A percentile compares a stretch with the other conserved stretches of the same genome.
phyloP scores from a whole-genome alignment of 2,888 invertebrate genomes.

The Aricia artaxerxes region DNA sequence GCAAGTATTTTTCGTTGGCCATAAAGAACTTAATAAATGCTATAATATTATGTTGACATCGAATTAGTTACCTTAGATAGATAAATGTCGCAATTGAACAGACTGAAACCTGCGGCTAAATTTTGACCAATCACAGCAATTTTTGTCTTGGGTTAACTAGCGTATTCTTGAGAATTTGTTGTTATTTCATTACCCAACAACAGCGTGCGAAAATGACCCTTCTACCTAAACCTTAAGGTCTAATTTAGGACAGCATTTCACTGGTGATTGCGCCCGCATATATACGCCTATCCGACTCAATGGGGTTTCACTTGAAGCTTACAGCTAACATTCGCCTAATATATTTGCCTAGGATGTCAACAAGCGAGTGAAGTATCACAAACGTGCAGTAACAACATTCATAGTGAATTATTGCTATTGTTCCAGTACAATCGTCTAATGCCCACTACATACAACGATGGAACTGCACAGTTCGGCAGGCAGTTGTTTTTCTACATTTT shows the following conservation, averaged over 20 bases:
- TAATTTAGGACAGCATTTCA: background rate
- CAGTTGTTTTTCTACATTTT: too few species aligned
- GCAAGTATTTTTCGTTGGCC: too few species aligned
- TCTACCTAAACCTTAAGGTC: background rate
- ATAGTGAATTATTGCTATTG: conserved; percentile 72
- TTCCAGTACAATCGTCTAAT: conserved; percentile 57
- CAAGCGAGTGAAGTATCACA: conserved; percentile 74
- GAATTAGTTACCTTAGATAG: too few species aligned
- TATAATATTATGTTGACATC: too few species aligned
- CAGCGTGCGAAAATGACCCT: background rate
- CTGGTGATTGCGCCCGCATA: background rate
- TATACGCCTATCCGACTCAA: conserved; percentile 41
- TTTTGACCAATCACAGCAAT: background rate
- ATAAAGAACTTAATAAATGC: background rate
- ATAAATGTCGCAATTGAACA: too few species aligned
- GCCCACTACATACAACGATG: background rate
- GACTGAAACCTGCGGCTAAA: background rate
- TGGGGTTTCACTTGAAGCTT: conserved; percentile 68
- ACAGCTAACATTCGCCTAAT: conserved; percentile 71
- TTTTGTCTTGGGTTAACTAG: background rate
- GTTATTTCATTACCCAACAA: background rate
- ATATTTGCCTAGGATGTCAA: conserved; percentile 77
- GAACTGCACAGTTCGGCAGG: background rate
- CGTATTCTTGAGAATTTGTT: background rate
- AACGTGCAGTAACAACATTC: conserved; percentile 70